Evolutionary conservation across 2,888 invertebrate species (phyloP), one percentile per base, ranked within the genome.

Genomic region (Perdita meconis): DNA sequence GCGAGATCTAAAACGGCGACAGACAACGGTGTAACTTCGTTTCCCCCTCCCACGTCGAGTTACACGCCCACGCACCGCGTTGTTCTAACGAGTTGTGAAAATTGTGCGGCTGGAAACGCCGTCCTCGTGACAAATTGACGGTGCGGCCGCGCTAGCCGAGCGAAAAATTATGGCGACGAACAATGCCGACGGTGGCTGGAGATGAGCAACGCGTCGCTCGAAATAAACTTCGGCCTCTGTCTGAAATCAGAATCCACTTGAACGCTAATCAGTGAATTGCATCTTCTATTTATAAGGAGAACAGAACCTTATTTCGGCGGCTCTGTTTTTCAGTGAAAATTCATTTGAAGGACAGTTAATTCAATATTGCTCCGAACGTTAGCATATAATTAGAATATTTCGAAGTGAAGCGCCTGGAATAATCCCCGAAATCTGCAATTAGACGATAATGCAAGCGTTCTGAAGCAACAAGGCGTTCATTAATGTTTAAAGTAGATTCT

Each of bases 31-130:
- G 44, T 56, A 51, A 51, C 42, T 56, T 61, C 16, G 22, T 16
- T 30, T 22, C 24, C 4, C n/a, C n/a, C n/a, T n/a, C n/a, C n/a
- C n/a, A n/a, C n/a, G 26, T 16, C 66, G 36, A 19, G 56, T 36
- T 36, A 36, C 65, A 24, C 26, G 24, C 40, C 22, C 12, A n/a
- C 44, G 53, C 34, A 38, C 13, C 16, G 22, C 16, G 38, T 16
- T 5, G 30, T 26, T n/a, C 57, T 71, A 61, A 56, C 55, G 72
- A 73, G 40, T 73, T 71, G 13, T n/a, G 72, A 61, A 70, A 70
- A 72, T 55, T 68, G 10, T 19, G 2, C 13, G 22, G 6, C 24
- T 16, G 36, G 42, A 53, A 53, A 61, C 61, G n/a, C 13, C n/a
- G n/a, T 19, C 36, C 12, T n/a, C 56, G 12, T 12, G 10, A 50